Conservation (phyloP, 2,113 vertebrate species). For the Siphamia tubifer region DNA sequence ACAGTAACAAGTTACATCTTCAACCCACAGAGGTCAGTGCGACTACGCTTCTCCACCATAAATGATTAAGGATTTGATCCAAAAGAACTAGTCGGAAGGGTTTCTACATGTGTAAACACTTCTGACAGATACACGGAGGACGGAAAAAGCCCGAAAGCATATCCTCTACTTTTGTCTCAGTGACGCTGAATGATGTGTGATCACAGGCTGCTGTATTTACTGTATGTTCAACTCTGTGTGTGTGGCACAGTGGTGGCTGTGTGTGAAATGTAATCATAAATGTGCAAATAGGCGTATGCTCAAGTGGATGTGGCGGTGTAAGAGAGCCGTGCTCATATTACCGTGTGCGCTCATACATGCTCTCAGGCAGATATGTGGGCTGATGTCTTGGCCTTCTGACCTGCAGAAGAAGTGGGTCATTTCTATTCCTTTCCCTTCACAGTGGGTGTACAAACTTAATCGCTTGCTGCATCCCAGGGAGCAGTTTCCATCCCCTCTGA, state of each 20-base stretch:
- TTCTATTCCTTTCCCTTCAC: not conserved
- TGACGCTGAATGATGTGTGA: no score
- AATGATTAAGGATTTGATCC: no score
- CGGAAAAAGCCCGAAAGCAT: not conserved
- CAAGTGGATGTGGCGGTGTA: not conserved
- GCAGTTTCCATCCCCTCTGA: slow-evolving; percentile 62
- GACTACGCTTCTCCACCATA: no score
- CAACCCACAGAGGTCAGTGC: no score
- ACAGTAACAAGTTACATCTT: no score
- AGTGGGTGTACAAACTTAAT: slow-evolving; percentile 29
- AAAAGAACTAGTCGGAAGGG: no score
- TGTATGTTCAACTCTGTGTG: not conserved
- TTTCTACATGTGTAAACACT: no score
- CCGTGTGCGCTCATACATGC: not conserved
- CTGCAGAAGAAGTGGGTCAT: slow-evolving; percentile 18
- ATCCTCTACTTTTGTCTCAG: no score
- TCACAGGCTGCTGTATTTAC: not conserved
- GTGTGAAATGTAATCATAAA: not conserved
- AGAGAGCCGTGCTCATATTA: not conserved
- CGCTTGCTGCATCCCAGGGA: slow-evolving; percentile 38
- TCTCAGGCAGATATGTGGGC: not conserved
- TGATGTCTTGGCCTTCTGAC: slow-evolving; percentile 40
- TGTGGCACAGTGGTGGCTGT: not conserved
- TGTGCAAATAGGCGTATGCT: not conserved
- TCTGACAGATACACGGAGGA: not conserved